Conservation (phyloP, 2,797 vertebrate species). For the Trichosurus vulpecula region DNA sequence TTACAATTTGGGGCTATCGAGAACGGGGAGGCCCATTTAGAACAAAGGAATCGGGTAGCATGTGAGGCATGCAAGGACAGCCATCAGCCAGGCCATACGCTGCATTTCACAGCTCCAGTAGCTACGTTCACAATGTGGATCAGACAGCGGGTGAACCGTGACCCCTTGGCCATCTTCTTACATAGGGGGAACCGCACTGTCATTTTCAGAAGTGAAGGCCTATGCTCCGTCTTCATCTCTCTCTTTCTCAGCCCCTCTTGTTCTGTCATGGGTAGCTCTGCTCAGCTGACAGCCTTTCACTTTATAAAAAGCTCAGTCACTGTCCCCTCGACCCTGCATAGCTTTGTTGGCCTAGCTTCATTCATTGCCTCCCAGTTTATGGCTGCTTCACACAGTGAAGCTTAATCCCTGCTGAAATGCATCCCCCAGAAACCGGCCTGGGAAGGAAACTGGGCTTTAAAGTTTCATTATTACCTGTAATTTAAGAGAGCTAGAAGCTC, state of each 20-base stretch:
- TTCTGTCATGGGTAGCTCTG: not conserved
- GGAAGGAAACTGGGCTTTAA: not conserved
- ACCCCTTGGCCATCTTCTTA: conserved; percentile 22
- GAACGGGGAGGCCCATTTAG: not conserved
- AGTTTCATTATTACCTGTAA: conserved; percentile 27
- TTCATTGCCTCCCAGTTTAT: not conserved
- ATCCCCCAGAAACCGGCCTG: not conserved
- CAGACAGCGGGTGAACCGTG: conserved; percentile 8
- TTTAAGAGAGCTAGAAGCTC: conserved; percentile 42
- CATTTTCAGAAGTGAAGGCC: not conserved
- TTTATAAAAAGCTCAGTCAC: not conserved
- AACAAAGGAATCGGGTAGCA: not conserved
- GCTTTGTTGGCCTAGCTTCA: not conserved
- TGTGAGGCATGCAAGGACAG: not conserved
- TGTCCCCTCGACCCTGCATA: not conserved
- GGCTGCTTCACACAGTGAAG: not conserved
- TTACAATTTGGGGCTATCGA: not conserved
- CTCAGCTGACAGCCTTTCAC: not conserved
- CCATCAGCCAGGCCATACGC: not conserved
- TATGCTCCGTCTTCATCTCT: not conserved
- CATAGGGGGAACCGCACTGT: not conserved
- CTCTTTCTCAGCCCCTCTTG: not conserved
- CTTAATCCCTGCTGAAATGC: not conserved
- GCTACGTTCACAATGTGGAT: not conserved
- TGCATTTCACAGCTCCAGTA: not conserved